Evolutionary conservation across 2,888 invertebrate genomes (phyloP), one percentile per base, ranked within the genome.

Genomic region (Drosophila merina): DNA sequence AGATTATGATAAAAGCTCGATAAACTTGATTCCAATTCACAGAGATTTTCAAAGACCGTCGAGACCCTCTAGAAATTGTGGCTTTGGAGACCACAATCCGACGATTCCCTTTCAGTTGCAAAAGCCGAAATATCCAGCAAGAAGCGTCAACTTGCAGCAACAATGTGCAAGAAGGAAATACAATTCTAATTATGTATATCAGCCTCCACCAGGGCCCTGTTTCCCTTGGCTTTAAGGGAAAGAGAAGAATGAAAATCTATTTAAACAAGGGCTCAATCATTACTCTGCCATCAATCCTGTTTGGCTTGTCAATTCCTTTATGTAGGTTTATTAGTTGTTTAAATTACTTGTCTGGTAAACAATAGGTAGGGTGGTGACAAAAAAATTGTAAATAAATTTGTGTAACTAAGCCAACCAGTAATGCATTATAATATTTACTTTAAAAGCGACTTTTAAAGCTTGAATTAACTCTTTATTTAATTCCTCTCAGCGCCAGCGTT

Each of bases 141-240:
- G 28, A 8, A 14, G 31, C 8, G n/a, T 36, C 36, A 31, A 33
- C 3, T 6, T 7, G 8, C 33, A 26, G 14, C 25, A 8, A 30
- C 12, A 10, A 4, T 8, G 1, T 14, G 4, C 1, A 28, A 8
- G 8, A 5, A 7, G 25, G 30, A 10, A 14, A 25, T 10, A 3
- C 10, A 26, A 31, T 28, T 12, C 26, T 7, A 3, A 28, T n/a
- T 36, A 10, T n/a, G 5, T 36, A 8, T 40, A 26, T 14, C 40
- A 30, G 14, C n/a, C 7, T 4, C 40, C 62, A 5, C 26, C 14
- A 9, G 48, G 25, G n/a, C 57, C 30, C 6, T 7, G 14, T 12
- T 62, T 26, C 38, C 26, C 62, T 4, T 62, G 60, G 60, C 60
- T 62, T 26, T 62, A 48, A 31, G 3, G 4, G 1, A 14, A 26